These are phyloP conservation scores for Chaetodon trifascialis DNA, from an alignment of 2,113 vertebrate genomes.

Conservation along the genomic window DNA sequence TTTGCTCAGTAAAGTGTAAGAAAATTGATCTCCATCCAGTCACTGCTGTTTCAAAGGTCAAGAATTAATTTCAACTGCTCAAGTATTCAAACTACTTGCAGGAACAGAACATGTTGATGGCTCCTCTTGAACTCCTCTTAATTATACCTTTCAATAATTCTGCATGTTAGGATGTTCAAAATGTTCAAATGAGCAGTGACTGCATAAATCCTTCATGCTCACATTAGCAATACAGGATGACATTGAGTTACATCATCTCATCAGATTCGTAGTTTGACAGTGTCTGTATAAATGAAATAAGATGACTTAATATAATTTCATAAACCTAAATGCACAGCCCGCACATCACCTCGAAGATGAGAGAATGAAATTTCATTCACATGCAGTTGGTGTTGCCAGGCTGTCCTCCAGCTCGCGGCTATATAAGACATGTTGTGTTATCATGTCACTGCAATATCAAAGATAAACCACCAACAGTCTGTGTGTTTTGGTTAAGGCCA, in stretches of 20 bases:
- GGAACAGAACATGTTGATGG: not conserved
- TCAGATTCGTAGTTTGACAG: not conserved
- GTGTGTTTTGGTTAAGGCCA: slow-evolving; percentile 61
- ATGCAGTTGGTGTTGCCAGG: slow-evolving; percentile 20
- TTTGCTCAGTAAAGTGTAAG: too few relatives aligned
- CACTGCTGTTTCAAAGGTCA: not conserved
- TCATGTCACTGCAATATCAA: slow-evolving; percentile 50
- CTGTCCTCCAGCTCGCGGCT: slow-evolving; percentile 25
- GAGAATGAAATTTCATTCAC: slow-evolving; percentile 15
- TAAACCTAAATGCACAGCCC: not conserved
- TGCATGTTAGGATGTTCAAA: slow-evolving; percentile 11
- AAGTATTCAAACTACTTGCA: not conserved
- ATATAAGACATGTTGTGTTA: slow-evolving; percentile 32
- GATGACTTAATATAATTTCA: not conserved
- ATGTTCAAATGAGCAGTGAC: slow-evolving; percentile 9
- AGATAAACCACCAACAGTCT: slow-evolving; percentile 56
- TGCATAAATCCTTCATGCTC: not conserved
- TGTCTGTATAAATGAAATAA: not conserved
- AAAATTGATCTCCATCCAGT: too few relatives aligned
- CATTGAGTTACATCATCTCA: not conserved
- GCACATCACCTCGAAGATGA: not conserved
- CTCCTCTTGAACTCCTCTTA: not conserved
- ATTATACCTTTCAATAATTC: slow-evolving; percentile 14
- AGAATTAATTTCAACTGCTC: not conserved
- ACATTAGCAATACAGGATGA: not conserved